Evolutionary conservation across 92 coral and sea anemone species (phyloP).

Genomic region (Phenganax subtilis): DNA sequence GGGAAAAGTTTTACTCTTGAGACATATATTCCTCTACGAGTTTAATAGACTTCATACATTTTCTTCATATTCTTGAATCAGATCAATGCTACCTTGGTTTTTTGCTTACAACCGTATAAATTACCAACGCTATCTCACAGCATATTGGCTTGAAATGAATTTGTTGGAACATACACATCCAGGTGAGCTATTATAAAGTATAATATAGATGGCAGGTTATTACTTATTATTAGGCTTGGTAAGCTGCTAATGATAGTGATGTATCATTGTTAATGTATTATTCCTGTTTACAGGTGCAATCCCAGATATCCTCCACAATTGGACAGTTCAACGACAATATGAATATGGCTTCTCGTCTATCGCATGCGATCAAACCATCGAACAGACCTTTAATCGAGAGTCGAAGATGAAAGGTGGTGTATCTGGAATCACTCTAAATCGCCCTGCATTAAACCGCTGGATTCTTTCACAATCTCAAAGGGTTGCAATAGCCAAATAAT

Average conservation of each 20-base stretch:
- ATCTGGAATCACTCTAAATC: constrained; percentile 27
- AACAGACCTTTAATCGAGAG: constrained; percentile 35
- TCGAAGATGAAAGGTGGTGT: constrained; percentile 32
- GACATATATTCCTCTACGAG: too few species aligned
- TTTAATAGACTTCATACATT: too few species aligned
- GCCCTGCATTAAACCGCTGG: constrained; percentile 39
- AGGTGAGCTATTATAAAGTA: constrained; percentile 11
- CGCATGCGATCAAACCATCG: constrained; percentile 32
- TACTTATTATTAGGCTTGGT: neutral
- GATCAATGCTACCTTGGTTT: constrained; percentile 40
- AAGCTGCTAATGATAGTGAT: constrained; percentile 15
- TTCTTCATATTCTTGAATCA: too few species aligned
- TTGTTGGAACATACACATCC: constrained; percentile 31
- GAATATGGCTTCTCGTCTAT: constrained; percentile 33
- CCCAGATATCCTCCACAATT: constrained; percentile 29
- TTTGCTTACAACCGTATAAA: constrained; percentile 32
- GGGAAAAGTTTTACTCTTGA: too few species aligned
- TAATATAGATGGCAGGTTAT: neutral
- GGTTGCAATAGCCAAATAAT: constrained; percentile 36
- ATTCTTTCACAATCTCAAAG: constrained; percentile 34
- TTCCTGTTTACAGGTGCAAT: constrained; percentile 19
- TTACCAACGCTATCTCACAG: constrained; percentile 31
- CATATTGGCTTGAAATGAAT: constrained; percentile 41
- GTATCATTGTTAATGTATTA: constrained; percentile 1
- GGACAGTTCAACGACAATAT: constrained; percentile 36